phyloP scores from a whole-genome alignment of 2,888 invertebrate genomes.

The Monopis laevigella region DNA sequence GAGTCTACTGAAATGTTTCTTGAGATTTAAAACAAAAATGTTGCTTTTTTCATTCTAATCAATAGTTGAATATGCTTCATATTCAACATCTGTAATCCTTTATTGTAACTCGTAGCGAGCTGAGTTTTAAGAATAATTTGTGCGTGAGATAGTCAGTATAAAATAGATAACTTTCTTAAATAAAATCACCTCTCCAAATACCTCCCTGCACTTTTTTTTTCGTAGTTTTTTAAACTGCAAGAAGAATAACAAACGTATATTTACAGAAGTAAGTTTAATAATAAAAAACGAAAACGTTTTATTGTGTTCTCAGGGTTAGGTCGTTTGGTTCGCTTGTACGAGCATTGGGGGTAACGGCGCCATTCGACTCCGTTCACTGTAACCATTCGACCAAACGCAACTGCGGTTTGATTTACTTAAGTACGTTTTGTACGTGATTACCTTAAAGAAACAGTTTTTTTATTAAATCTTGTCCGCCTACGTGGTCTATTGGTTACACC shows the following conservation, averaged over 20 bases:
- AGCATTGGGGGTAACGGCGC: constrained; percentile 10
- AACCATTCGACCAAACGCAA: constrained; percentile 3
- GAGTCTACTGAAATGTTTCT: no score
- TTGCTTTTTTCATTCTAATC: no score
- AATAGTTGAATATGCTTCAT: no score
- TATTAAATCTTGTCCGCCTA: no score
- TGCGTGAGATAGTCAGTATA: background rate
- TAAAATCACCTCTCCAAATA: no score
- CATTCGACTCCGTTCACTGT: constrained; percentile 7
- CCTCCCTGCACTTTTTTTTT: no score
- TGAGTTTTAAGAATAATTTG: background rate
- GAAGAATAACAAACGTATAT: background rate
- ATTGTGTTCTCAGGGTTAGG: constrained; percentile 1
- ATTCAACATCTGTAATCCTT: no score
- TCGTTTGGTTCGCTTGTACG: constrained; percentile 8
- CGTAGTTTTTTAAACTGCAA: no score
- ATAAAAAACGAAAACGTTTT: constrained; percentile 5
- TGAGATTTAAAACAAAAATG: no score
- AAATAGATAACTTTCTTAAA: no score
- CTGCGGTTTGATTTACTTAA: constrained; percentile 10
- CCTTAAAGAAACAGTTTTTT: constrained; percentile 7
- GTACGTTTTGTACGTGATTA: constrained; percentile 8
- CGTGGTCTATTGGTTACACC: no score
- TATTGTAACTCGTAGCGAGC: no score
- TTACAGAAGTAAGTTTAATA: background rate